Evolutionary conservation across 1,140 invertebrate species (phyloP).

Genomic region (Anastrepha obliqua): DNA sequence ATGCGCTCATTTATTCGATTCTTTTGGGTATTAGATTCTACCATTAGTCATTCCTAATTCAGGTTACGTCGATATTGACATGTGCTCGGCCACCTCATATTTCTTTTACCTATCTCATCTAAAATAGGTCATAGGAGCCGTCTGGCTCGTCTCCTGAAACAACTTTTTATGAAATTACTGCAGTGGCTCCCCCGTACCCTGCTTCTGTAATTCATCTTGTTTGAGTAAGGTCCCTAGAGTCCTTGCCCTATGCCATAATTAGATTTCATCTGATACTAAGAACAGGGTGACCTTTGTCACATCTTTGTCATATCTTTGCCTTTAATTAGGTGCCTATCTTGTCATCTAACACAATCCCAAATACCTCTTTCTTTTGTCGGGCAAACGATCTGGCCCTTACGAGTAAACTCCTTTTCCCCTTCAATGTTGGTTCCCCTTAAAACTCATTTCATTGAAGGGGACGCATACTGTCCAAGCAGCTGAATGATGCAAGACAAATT

Average conservation of each 20-base stretch:
- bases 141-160: constrained; percentile 14
- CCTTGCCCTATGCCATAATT: not conserved
- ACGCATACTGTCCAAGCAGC: not conserved
- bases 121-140: not conserved
- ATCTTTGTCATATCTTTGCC: not conserved
- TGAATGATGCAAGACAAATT: not conserved
- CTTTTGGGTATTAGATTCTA: not conserved
- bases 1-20: not conserved
- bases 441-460: not conserved
- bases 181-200: not conserved
- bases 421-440: not conserved
- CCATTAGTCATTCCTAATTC: not conserved
- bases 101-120: not conserved
- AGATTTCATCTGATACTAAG: not conserved
- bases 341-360: too few relatives aligned
- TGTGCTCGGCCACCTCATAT: not conserved
- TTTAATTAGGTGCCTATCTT: too few relatives aligned
- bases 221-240: constrained; percentile 5
- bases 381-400: too few relatives aligned
- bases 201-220: not conserved
- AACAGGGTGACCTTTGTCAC: not conserved
- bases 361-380: too few relatives aligned
- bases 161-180: not conserved
- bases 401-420: not conserved
- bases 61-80: not conserved